Percentiles rank a stretch among this genome's conserved stretches.
phyloP scores from a whole-genome alignment of 2,888 invertebrate genomes.

The Aricia artaxerxes region DNA sequence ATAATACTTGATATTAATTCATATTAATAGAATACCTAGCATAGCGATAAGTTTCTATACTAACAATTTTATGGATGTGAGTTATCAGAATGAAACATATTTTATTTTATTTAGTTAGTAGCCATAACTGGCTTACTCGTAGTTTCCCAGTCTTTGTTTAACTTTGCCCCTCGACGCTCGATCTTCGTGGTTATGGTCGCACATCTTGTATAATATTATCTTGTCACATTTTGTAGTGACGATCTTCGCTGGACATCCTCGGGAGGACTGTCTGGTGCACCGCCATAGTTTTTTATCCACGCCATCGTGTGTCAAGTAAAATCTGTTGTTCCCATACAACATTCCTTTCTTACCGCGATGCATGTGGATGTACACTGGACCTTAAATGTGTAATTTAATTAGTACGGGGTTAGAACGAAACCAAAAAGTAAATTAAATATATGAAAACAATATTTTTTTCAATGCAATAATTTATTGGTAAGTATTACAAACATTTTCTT shows the following conservation, averaged over 20 bases:
- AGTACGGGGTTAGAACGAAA: background rate
- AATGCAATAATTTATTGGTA: background rate
- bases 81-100: no score
- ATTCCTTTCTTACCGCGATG: background rate
- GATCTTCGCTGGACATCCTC: background rate
- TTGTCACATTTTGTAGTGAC: constrained; percentile 2
- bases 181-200: constrained; percentile 3
- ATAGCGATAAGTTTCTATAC: no score
- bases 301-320: background rate
- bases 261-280: background rate
- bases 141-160: background rate
- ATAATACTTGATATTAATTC: no score
- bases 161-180: background rate
- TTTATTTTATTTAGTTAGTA: no score
- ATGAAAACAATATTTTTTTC: background rate
- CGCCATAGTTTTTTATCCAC: background rate
- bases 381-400: background rate
- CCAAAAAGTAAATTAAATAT: background rate
- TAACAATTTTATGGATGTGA: no score
- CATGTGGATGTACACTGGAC: background rate
- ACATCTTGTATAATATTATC: background rate
- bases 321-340: background rate
- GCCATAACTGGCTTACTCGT: background rate
- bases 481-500: no score
- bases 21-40: no score